Evolutionary conservation across 1,140 invertebrate genomes (phyloP).

Genomic region (Drosophila nigrodunni): DNA sequence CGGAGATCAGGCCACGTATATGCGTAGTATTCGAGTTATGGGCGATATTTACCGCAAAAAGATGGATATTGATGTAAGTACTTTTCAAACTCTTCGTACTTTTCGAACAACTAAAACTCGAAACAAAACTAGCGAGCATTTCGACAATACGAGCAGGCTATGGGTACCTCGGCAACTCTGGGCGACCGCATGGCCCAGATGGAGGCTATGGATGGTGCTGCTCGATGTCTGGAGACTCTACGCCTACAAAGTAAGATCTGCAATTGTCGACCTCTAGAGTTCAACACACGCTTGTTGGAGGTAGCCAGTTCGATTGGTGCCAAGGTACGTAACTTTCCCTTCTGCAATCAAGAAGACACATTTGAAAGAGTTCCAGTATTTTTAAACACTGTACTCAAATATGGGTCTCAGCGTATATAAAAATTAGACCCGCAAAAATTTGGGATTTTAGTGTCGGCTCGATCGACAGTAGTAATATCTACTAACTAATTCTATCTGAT

Average conservation of each 20-base stretch:
- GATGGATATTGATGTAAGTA: constrained; percentile 88
- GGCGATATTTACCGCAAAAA: constrained; percentile 93
- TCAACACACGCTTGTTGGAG: constrained; percentile 92
- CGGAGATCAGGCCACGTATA: constrained; percentile 93
- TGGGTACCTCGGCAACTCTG: constrained; percentile 91
- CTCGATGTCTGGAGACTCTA: constrained; percentile 90
- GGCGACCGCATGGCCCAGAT: constrained; percentile 93
- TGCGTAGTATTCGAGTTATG: constrained; percentile 91
- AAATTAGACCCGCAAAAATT: too few relatives aligned
- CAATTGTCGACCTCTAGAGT: constrained; percentile 92
- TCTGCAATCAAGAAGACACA: too few relatives aligned
- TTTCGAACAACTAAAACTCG: too few relatives aligned
- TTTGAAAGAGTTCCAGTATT: too few relatives aligned
- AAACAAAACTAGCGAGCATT: constrained; percentile 87
- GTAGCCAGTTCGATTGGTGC: constrained; percentile 92
- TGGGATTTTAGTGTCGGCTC: too few relatives aligned
- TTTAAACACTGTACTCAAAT: too few relatives aligned
- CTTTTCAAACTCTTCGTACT: too few relatives aligned
- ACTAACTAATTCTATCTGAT: neutral
- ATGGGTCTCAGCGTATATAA: too few relatives aligned
- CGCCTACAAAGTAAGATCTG: constrained; percentile 92
- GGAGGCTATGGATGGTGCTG: constrained; percentile 94
- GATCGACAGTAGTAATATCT: constrained; percentile 57
- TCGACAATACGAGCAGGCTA: constrained; percentile 92
- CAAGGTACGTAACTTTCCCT: constrained; percentile 85